Evolutionary conservation across 2,113 vertebrate genomes (phyloP).

Genomic region (Todiramphus chloris): DNA sequence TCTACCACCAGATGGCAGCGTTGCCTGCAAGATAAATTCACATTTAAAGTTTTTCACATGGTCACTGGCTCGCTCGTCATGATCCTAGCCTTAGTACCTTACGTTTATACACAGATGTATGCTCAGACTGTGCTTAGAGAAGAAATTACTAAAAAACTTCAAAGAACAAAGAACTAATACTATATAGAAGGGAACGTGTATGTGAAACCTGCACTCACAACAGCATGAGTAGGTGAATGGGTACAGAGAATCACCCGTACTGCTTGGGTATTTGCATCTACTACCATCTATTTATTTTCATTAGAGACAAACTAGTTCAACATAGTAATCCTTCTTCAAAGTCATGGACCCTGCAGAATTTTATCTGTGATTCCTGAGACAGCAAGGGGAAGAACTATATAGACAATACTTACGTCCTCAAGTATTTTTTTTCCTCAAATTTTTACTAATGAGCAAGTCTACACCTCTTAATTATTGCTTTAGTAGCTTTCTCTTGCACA

Average conservation of each 20-base stretch:
- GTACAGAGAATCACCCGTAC: not conserved
- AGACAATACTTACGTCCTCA: not conserved
- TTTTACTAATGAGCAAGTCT: not conserved
- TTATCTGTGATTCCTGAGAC: not conserved
- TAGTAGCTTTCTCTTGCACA: not conserved
- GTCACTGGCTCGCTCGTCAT: not conserved
- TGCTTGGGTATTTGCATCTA: not conserved
- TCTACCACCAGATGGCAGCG: conserved; percentile 74
- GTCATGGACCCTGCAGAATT: not conserved
- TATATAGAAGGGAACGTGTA: not conserved
- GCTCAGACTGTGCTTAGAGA: not conserved
- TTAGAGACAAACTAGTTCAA: not conserved
- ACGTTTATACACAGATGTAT: accelerated
- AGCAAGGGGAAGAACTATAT: not conserved
- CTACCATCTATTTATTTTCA: not conserved
- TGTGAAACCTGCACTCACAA: not conserved
- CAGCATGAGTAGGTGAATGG: not conserved
- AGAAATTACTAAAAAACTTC: not conserved
- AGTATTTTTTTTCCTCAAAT: not conserved
- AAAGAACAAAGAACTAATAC: not conserved
- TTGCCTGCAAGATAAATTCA: conserved; percentile 9
- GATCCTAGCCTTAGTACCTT: not conserved
- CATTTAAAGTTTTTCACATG: not conserved
- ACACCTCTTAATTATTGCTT: not conserved
- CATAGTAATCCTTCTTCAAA: not conserved